Base-by-base conservation (phyloP, 2,797 vertebrate genomes). In the Cichlasoma orientale region DNA sequence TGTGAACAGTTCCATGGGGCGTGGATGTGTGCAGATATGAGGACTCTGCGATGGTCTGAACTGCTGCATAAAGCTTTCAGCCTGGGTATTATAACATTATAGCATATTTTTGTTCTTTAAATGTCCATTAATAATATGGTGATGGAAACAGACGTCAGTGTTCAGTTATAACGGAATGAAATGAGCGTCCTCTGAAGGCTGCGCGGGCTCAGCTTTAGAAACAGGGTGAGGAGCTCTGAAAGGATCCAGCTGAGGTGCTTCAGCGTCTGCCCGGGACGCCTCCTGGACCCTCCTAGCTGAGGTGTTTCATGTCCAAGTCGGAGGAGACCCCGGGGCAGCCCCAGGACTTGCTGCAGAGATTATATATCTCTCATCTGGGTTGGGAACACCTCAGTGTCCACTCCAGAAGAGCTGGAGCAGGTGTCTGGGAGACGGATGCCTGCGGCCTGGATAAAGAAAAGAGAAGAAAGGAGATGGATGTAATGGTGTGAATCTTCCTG, bases 201-300 rank as follows among this genome's bases (percentile, higher is more conserved):
- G 13, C 14, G 13, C 5, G 41, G 41, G 4, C 41, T 44, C 41
- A 44, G 41, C 41, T 13, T 44, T 13, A 44, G 41, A 14, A 13
- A 44, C 13, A 13, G 41, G 41, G 13, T 44, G 41, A 44, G 36
- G 58, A 61, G 36, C 36, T 41, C 36, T 16, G 1, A 41, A 4
- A 41, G 59, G 36, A 63, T 41, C 59, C 13, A 18, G 56, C 9
- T 31, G 8, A 19, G 27, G 56, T 1, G 18, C 27, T 31, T 57
- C 27, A 31, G 58, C 58, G 0, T 16, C 33, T 38, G 58, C 33
- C 6, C n/a, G 12, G 33, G 2, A 21, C 0, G 2, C 36, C 2
- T 3, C 58, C 47, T 61, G 58, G 7, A 61, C n/a, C 58, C 41
- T 44, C 10, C 38, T 13, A 41, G 38, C 10, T 12, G 38, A 41